A percentile compares a stretch with the other conserved stretches of the same genome.
Evolutionary conservation across 2,888 invertebrate species (phyloP).

Genomic region (Ophion costatus): DNA sequence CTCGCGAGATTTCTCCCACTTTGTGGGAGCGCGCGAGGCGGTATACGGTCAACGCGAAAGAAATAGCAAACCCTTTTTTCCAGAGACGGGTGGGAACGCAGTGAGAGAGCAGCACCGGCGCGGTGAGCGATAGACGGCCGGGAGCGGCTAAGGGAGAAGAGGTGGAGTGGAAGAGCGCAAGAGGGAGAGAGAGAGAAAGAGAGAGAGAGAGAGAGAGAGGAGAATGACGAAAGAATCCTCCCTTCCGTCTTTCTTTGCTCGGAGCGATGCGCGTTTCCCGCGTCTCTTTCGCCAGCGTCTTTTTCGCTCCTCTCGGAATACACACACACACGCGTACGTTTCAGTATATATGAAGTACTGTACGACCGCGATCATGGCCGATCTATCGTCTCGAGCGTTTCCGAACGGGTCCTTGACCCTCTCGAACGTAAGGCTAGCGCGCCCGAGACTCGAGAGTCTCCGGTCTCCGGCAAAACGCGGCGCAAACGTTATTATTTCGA

Average conservation of each 20-base stretch:
- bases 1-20: conserved; percentile 53
- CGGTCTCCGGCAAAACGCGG: conserved; percentile 51
- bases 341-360: neutral
- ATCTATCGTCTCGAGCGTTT: conserved; percentile 73
- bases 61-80: conserved; percentile 60
- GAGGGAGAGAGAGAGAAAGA: conserved; percentile 19
- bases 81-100: conserved; percentile 38
- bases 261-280: conserved; percentile 55
- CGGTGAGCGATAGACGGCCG: conserved; percentile 35
- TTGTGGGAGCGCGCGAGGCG: conserved; percentile 26
- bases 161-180: conserved; percentile 22
- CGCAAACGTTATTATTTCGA: conserved; percentile 54
- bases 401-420: conserved; percentile 75
- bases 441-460: conserved; percentile 20
- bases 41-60: conserved; percentile 52
- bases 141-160: conserved; percentile 16
- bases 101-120: conserved; percentile 43
- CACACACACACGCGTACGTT: conserved; percentile 13
- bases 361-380: conserved; percentile 67
- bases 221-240: conserved; percentile 50
- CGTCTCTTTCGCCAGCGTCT: conserved; percentile 35
- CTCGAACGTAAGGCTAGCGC: conserved; percentile 55
- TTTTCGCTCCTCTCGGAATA: conserved; percentile 13
- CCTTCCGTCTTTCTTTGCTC: conserved; percentile 57
- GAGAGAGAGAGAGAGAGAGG: conserved; percentile 6